Evolutionary conservation across 1,140 invertebrate genomes (phyloP).

Genomic region (Stegodyphus mimosarum): DNA sequence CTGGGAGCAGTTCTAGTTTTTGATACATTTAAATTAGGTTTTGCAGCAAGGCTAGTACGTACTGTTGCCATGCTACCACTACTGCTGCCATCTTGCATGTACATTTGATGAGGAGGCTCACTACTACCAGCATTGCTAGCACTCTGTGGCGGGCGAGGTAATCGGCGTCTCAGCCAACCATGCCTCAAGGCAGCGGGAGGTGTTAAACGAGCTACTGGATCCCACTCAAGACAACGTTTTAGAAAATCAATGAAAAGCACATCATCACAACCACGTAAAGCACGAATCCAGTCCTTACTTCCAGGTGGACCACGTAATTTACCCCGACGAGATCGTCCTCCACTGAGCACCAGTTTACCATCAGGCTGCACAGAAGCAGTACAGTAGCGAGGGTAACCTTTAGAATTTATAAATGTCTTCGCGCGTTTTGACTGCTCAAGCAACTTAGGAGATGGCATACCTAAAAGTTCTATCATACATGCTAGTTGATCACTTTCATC

Average conservation of each 20-base stretch:
- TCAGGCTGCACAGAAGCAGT: slow-evolving; percentile 86
- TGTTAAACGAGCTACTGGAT: slow-evolving; percentile 91
- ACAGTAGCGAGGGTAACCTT: slow-evolving; percentile 97
- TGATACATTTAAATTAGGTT: slow-evolving; percentile 19
- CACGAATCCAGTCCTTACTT: slow-evolving; percentile 86
- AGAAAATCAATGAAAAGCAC: slow-evolving; percentile 97
- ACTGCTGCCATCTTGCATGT: slow-evolving; percentile 27
- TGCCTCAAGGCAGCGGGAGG: slow-evolving; percentile 92
- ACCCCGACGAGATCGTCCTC: slow-evolving; percentile 90
- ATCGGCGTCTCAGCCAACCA: slow-evolving; percentile 86
- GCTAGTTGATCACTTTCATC: slow-evolving; percentile 97
- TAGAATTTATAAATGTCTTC: slow-evolving; percentile 93
- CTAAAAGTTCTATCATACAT: slow-evolving; percentile 97
- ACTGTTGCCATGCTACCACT: slow-evolving; percentile 15
- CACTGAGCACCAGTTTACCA: slow-evolving; percentile 85
- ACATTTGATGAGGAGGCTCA: slow-evolving; percentile 41
- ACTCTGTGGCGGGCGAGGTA: slow-evolving; percentile 60
- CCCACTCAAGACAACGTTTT: slow-evolving; percentile 93
- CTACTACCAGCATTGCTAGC: slow-evolving; percentile 50
- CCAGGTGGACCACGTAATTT: slow-evolving; percentile 94
- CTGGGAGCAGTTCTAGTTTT: slow-evolving; percentile 31
- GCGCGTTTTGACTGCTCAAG: slow-evolving; percentile 91
- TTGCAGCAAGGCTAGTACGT: slow-evolving; percentile 42
- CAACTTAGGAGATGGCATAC: slow-evolving; percentile 92
- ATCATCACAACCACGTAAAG: slow-evolving; percentile 95